Conservation (phyloP, 2,888 invertebrate genomes). For the Byasa hedistus region DNA sequence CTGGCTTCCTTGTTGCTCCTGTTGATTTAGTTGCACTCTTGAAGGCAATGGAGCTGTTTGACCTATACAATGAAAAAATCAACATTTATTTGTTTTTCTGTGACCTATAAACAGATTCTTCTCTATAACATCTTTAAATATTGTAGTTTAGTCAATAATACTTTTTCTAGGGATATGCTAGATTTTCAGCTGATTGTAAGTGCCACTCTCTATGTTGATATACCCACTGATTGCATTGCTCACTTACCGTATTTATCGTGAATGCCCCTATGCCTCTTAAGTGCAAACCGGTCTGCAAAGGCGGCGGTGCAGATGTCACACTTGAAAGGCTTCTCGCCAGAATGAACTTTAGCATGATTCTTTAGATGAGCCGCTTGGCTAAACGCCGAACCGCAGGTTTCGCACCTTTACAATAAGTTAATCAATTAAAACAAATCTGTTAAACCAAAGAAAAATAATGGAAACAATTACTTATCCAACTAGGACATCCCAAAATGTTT, state of each 20-base stretch:
- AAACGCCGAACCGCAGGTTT: constrained; percentile 93
- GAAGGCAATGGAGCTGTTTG: constrained; percentile 74
- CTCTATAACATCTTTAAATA: no score
- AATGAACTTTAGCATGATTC: constrained; percentile 92
- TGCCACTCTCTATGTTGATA: no score
- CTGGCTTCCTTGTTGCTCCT: constrained; percentile 39
- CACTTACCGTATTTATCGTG: constrained; percentile 90
- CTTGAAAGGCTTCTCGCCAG: constrained; percentile 90
- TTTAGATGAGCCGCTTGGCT: constrained; percentile 94
- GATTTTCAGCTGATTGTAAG: background rate
- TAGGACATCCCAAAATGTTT: no score
- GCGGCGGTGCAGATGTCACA: constrained; percentile 92
- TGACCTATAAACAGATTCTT: no score
- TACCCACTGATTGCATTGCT: background rate
- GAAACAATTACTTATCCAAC: no score
- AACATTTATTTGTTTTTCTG: background rate
- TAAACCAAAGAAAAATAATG: no score
- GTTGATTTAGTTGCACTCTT: constrained; percentile 68
- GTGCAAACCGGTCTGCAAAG: constrained; percentile 91
- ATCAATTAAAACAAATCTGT: background rate
- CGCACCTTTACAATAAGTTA: constrained; percentile 80
- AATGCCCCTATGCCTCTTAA: constrained; percentile 91
- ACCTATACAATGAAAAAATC: constrained; percentile 47
- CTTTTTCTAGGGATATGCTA: background rate
- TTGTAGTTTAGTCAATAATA: no score